Evolutionary conservation across 2,888 invertebrate genomes (phyloP).

Genomic region (Stramonita haemastoma): DNA sequence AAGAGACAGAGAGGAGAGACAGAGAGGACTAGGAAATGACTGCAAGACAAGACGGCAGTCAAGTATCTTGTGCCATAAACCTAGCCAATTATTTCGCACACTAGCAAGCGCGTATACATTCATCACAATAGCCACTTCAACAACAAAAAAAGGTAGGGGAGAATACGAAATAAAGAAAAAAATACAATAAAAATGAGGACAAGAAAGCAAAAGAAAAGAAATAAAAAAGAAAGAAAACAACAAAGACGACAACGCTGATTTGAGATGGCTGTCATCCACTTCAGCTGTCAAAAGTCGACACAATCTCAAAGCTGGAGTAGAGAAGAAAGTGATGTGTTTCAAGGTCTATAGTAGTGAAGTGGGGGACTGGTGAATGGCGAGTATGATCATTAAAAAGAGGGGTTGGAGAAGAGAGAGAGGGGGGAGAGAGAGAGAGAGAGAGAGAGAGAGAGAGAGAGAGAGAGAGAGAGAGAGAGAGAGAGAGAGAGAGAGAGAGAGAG

Average conservation of each 20-base stretch:
- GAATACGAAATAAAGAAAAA: background rate
- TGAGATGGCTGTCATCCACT: background rate
- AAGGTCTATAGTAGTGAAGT: background rate
- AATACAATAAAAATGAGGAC: background rate
- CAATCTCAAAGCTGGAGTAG: background rate
- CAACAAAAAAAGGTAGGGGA: background rate
- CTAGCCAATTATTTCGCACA: too few species aligned
- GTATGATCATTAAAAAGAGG: background rate
- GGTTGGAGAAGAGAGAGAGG: background rate
- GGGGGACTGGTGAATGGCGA: background rate
- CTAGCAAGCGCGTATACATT: too few species aligned
- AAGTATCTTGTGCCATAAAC: background rate
- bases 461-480: too few species aligned
- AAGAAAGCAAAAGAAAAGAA: background rate
- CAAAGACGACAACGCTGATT: background rate
- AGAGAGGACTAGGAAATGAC: background rate
- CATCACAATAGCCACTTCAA: background rate
- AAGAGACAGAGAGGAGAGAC: conserved; percentile 7
- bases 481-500: too few species aligned
- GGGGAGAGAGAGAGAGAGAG: background rate
- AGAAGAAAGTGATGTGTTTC: background rate
- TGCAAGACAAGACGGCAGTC: background rate
- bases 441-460: background rate
- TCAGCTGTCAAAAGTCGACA: too few species aligned
- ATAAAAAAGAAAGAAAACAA: too few species aligned